These are phyloP conservation scores for Archips crataeganus DNA, from an alignment of 2,888 invertebrate genomes.

Conservation along the genomic window DNA sequence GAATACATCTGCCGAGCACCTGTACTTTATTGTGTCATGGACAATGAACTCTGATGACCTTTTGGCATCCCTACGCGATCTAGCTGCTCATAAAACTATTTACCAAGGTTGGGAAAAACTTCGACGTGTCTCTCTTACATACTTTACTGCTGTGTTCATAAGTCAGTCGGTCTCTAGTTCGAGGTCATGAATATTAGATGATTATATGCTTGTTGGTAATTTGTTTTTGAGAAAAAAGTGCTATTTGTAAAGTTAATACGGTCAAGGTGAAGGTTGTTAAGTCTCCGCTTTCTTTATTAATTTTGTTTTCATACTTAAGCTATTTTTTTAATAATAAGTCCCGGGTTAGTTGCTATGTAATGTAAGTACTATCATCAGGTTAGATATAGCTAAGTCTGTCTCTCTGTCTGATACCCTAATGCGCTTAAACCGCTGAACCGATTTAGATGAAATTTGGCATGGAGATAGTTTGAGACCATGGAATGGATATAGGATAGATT, in stretches of 20 bases:
- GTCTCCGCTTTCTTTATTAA: neutral
- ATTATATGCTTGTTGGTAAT: neutral
- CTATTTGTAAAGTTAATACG: neutral
- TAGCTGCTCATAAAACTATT: neutral
- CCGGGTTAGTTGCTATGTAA: too few relatives aligned
- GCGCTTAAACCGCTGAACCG: too few relatives aligned
- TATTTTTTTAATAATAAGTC: too few relatives aligned
- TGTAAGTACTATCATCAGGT: too few relatives aligned
- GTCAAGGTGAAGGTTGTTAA: neutral
- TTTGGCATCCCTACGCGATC: constrained; percentile 47
- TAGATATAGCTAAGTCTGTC: too few relatives aligned
- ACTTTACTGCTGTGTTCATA: constrained; percentile 1
- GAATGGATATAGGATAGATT: too few relatives aligned
- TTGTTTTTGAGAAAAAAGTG: neutral
- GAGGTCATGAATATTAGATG: constrained; percentile 13
- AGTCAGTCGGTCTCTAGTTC: constrained; percentile 14
- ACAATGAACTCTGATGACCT: constrained; percentile 66
- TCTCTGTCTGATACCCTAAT: too few relatives aligned
- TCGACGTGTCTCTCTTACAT: constrained; percentile 10
- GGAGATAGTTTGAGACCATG: too few relatives aligned
- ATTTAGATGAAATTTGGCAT: too few relatives aligned
- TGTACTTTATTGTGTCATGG: constrained; percentile 46
- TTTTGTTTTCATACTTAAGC: too few relatives aligned
- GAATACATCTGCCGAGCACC: constrained; percentile 41
- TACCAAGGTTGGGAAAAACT: constrained; percentile 7